Conservation (phyloP, 2,888 invertebrate species). For the Agrotis ipsilon region DNA sequence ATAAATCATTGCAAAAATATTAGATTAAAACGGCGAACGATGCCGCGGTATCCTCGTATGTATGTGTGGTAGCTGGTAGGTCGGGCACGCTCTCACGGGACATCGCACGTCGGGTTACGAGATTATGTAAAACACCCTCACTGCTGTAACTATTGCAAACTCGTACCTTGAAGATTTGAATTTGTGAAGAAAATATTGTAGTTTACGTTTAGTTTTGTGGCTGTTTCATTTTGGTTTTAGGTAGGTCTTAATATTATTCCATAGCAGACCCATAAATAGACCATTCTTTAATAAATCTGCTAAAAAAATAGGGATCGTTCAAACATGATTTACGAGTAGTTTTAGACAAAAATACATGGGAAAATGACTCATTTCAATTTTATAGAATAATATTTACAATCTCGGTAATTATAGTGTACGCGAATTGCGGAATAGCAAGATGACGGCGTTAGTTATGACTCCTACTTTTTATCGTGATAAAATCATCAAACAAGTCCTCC, state of each 20-base stretch:
- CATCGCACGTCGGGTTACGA: conserved; percentile 25
- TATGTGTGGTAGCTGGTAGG: conserved; percentile 3
- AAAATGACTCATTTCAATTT: no score
- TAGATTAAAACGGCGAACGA: conserved; percentile 36
- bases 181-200: conserved; percentile 3
- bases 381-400: no score
- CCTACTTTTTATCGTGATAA: no score
- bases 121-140: conserved; percentile 37
- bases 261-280: no score
- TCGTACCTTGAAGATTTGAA: conserved; percentile 3
- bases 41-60: background rate
- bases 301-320: no score
- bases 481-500: no score
- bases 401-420: no score
- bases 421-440: no score
- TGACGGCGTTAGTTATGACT: no score
- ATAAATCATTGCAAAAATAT: conserved; percentile 50
- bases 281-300: background rate
- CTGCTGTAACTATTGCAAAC: conserved; percentile 29
- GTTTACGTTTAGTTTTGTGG: background rate
- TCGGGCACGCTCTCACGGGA: conserved; percentile 40
- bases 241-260: no score
- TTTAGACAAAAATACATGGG: background rate
- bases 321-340: background rate
- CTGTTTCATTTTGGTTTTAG: background rate